Percentiles rank a stretch among this genome's conserved stretches.
Conservation (phyloP, 2,113 vertebrate genomes). For the Rostratula benghalensis region DNA sequence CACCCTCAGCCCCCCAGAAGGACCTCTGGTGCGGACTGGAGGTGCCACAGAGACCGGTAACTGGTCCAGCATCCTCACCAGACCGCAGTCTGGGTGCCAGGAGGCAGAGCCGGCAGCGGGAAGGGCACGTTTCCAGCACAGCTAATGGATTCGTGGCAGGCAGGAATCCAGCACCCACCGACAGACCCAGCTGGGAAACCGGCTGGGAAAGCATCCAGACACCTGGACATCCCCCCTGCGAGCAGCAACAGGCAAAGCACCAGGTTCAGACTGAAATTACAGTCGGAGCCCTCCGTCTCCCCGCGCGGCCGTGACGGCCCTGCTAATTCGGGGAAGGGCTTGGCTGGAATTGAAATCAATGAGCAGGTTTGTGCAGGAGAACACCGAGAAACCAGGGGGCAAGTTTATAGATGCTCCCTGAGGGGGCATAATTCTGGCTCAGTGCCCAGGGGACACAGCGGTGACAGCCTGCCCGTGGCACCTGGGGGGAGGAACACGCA, state of each 20-base stretch:
- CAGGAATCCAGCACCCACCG: background rate
- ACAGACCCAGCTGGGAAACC: background rate
- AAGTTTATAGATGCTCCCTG: background rate
- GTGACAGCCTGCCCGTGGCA: background rate
- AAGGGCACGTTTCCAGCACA: background rate
- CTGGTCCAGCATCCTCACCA: background rate
- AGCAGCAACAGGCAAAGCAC: background rate
- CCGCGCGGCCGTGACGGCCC: background rate
- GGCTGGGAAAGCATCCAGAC: background rate
- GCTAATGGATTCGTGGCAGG: background rate
- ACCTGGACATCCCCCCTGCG: background rate
- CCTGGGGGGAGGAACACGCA: background rate
- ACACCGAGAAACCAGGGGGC: background rate
- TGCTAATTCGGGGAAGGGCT: background rate
- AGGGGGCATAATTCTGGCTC: background rate
- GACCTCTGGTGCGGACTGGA: background rate
- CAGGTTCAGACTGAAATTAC: background rate
- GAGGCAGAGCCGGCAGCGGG: background rate
- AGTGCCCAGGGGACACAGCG: fast-evolving
- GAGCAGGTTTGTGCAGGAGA: background rate
- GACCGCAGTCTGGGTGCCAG: fast-evolving
- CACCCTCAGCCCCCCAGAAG: background rate
- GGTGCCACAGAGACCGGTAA: background rate
- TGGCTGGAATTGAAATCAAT: background rate
- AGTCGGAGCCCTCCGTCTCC: background rate